phyloP scores from a whole-genome alignment of 1,140 invertebrate species.

The Drosophila repleta region DNA sequence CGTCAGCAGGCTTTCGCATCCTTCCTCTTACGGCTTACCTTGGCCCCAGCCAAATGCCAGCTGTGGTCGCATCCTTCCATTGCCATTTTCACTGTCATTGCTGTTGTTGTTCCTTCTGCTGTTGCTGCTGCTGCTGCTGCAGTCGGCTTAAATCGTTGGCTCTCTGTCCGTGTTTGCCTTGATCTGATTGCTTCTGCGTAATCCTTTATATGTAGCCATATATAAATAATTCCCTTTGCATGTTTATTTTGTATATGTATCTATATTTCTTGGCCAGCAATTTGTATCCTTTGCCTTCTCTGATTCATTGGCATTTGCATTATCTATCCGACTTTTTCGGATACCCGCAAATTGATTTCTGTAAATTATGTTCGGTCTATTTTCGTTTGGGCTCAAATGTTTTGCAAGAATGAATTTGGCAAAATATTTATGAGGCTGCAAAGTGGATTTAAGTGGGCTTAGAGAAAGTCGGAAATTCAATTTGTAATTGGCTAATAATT shows the following conservation, averaged over 20 bases:
- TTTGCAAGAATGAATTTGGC: background rate
- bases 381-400: too few species aligned
- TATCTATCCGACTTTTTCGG: constrained; percentile 22
- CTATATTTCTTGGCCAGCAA: too few species aligned
- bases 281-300: background rate
- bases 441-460: constrained; percentile 4
- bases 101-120: background rate
- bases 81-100: constrained; percentile 8
- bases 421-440: constrained; percentile 10
- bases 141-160: too few species aligned
- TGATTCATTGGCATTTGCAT: constrained; percentile 28
- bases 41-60: constrained; percentile 12
- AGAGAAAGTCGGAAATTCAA: too few species aligned
- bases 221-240: constrained; percentile 6
- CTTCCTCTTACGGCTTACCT: constrained; percentile 39
- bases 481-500: too few species aligned
- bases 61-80: constrained; percentile 23
- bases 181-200: constrained; percentile 8
- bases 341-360: constrained; percentile 35
- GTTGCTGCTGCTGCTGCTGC: too few species aligned
- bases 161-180: too few species aligned
- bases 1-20: too few species aligned
- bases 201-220: constrained; percentile 5
- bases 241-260: background rate
- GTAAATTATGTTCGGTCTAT: constrained; percentile 37